These are phyloP conservation scores for Tamias sibiricus DNA, from an alignment of 2,113 vertebrate species.

Conservation along the genomic window DNA sequence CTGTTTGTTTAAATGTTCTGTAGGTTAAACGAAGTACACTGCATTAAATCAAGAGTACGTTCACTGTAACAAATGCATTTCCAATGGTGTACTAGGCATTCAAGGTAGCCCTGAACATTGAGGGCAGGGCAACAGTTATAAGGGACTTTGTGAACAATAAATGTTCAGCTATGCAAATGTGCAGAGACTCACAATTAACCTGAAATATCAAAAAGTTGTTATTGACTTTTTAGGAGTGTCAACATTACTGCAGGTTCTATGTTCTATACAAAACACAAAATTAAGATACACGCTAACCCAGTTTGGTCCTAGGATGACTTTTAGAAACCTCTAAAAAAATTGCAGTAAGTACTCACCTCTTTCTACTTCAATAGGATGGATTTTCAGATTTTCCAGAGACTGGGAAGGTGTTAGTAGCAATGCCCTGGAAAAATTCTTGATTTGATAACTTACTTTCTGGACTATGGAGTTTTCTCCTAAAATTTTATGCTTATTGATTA, in stretches of 20 bases:
- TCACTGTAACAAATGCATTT: conserved; percentile 55
- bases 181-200: conserved; percentile 70
- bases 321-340: conserved; percentile 37
- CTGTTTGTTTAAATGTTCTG: conserved; percentile 34
- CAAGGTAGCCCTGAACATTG: neutral
- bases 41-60: conserved; percentile 49
- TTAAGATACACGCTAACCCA: conserved; percentile 45
- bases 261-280: conserved; percentile 63
- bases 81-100: neutral
- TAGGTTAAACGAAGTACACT: conserved; percentile 23
- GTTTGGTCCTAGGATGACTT: conserved; percentile 48
- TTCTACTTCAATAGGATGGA: conserved; percentile 33
- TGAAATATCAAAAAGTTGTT: conserved; percentile 76
- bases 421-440: conserved; percentile 52
- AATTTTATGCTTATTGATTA: conserved; percentile 33
- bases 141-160: conserved; percentile 74
- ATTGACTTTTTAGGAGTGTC: conserved; percentile 69
- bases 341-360: neutral
- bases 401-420: neutral
- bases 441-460: conserved; percentile 34
- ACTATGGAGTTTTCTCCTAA: conserved; percentile 43
- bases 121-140: conserved; percentile 65
- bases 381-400: conserved; percentile 56
- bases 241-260: conserved; percentile 5
- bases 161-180: conserved; percentile 65